Conservation (phyloP, 2,888 invertebrate species). For the Dastarcus helophoroides region DNA sequence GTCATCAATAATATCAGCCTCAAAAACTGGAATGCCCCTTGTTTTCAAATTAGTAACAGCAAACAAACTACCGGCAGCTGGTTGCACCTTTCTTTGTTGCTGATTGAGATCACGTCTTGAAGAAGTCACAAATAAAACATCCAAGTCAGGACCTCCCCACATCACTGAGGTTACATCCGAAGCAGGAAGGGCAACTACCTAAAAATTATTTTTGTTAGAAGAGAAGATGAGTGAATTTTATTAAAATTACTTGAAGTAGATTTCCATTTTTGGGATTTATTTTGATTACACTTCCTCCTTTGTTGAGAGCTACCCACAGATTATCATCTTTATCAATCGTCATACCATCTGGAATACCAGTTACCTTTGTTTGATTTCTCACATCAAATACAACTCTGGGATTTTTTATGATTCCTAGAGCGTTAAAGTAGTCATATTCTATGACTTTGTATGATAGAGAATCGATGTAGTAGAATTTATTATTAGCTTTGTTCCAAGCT, state of each 20-base stretch:
- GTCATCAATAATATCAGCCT: constrained; percentile 26
- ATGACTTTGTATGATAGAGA: constrained; percentile 53
- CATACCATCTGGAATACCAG: constrained; percentile 40
- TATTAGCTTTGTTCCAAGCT: constrained; percentile 59
- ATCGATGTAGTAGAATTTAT: constrained; percentile 69
- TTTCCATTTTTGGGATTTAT: constrained; percentile 36
- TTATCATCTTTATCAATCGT: constrained; percentile 65
- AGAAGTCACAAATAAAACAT: constrained; percentile 52
- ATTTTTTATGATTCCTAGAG: constrained; percentile 40
- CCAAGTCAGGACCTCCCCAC: constrained; percentile 50
- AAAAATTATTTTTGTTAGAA: too few species aligned
- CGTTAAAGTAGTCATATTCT: constrained; percentile 57
- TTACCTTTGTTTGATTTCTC: constrained; percentile 9
- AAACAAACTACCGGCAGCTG: constrained; percentile 40
- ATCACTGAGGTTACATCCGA: constrained; percentile 48
- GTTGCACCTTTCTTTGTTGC: constrained; percentile 28
- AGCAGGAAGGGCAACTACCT: constrained; percentile 45
- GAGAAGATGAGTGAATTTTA: too few species aligned
- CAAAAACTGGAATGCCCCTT: constrained; percentile 25
- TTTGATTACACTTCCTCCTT: constrained; percentile 49
- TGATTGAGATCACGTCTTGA: constrained; percentile 29
- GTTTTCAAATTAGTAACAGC: constrained; percentile 28
- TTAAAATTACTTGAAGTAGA: constrained; percentile 34
- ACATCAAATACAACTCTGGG: constrained; percentile 23
- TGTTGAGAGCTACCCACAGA: constrained; percentile 60